Evolutionary conservation across 2,797 vertebrate genomes (phyloP), one percentile per base, ranked within the genome.

Genomic region (Pitangus sulphuratus): DNA sequence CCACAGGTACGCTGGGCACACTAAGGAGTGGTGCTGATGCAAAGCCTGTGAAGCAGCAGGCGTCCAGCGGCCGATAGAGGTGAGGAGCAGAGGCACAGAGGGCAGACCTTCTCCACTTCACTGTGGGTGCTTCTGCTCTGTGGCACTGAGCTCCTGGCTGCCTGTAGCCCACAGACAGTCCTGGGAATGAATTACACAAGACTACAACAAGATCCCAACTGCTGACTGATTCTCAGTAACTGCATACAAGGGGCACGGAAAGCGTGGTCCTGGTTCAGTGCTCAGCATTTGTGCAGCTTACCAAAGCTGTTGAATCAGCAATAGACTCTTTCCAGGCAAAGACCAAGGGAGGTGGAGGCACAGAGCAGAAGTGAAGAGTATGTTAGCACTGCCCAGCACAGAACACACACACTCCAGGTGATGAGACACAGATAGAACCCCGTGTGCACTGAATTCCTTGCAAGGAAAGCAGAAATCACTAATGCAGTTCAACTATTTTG

Each of bases 11-110:
- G 16, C 42, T 28, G 20, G 39, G 50, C 53, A 37, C 57, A 15
- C 21, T 15, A 9, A 33, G 39, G 33, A 93, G 44, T 3, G 22
- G 54, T 25, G 39, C 4, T 45, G 84, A 24, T 22, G 20, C n/a
- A 64, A 53, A 45, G 40, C 53, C 60, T 45, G 61, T n/a, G 56
- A 17, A 35, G 78, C 47, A 72, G 75, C 86, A 89, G 61, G 35
- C 24, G 3, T 10, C 2, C 26, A 42, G 57, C 1, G 1, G 26
- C 12, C 4, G 48, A 30, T 0, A 10, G 33, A 54, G 54, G 61
- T 24, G 79, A 75, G 72, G 47, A 65, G 51, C 1, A 1, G 48
- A 31, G 50, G 53, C 37, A 71, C 53, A 82, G 69, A 9, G n/a
- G 44, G 28, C 26, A 58, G 54, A 58, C 31, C 6, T 4, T 51